Conservation (phyloP, 2,113 vertebrate genomes). For the Sialia sialis region DNA sequence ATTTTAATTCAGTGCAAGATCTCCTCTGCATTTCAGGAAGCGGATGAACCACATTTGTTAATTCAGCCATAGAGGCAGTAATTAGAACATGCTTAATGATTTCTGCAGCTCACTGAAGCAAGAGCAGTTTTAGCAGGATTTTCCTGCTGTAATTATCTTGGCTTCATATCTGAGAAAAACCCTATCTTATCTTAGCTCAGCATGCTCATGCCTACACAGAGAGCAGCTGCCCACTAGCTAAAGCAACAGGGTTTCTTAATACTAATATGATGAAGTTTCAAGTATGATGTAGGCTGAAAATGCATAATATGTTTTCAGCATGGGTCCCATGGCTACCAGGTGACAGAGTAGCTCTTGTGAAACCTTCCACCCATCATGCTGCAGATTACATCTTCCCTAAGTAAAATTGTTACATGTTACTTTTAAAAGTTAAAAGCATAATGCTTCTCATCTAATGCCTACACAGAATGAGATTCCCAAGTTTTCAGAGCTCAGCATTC, state of each 20-base stretch:
- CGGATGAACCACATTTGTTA: not conserved
- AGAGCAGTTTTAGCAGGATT: constrained; percentile 38
- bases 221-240: not conserved
- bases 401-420: not conserved
- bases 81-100: not conserved
- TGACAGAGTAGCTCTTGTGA: not conserved
- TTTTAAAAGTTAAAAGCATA: not conserved
- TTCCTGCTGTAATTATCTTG: constrained; percentile 45
- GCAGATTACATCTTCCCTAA: not conserved
- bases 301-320: not conserved
- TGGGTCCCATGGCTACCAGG: not conserved
- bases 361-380: not conserved
- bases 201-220: not conserved
- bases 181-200: not conserved
- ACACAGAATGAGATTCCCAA: not conserved
- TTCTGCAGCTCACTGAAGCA: constrained; percentile 38
- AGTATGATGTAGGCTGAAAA: not conserved
- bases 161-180: not conserved
- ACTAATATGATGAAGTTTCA: not conserved
- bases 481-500: not conserved
- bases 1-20: not conserved
- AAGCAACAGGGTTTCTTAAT: not conserved
- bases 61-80: not conserved
- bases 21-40: not conserved
- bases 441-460: not conserved